Conservation (phyloP, 2,797 vertebrate genomes). For the Melanotaenia trifasciata region DNA sequence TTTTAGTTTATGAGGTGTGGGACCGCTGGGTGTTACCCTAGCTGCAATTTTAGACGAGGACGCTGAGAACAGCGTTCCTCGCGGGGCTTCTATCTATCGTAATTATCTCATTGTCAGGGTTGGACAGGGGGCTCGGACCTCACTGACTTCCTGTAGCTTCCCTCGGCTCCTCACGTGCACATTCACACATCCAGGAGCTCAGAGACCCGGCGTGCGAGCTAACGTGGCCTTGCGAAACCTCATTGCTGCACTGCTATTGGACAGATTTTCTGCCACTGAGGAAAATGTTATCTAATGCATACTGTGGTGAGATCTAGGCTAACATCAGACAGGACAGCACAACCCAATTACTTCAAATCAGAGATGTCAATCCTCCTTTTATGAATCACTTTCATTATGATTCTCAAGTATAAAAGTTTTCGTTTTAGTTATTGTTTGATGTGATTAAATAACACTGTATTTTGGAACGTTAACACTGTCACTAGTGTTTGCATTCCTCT, state of each 20-base stretch:
- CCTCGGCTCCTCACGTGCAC: conserved; percentile 69
- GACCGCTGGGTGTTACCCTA: conserved; percentile 80
- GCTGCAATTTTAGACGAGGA: conserved; percentile 77
- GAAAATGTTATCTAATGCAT: conserved; percentile 75
- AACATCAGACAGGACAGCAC: conserved; percentile 68
- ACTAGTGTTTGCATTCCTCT: conserved; percentile 20
- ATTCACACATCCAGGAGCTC: conserved; percentile 43
- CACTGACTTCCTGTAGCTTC: conserved; percentile 51
- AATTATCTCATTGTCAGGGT: conserved; percentile 79
- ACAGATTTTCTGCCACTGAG: conserved; percentile 60
- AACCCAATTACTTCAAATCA: conserved; percentile 76
- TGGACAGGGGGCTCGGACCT: conserved; percentile 75
- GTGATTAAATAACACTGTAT: conserved; percentile 12
- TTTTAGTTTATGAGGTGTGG: conserved; percentile 82
- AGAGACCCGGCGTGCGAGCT: conserved; percentile 30
- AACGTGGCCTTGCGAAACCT: conserved; percentile 61
- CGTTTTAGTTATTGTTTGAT: conserved; percentile 26
- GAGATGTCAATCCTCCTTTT: conserved; percentile 50
- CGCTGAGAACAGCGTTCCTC: conserved; percentile 65
- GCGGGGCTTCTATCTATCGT: conserved; percentile 67
- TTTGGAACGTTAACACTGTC: not conserved
- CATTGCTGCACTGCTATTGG: conserved; percentile 59
- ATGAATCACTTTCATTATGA: conserved; percentile 38
- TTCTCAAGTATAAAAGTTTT: conserved; percentile 22
- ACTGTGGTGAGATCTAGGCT: conserved; percentile 73